Conservation (phyloP, 2,888 invertebrate species). For the Embidobia sp. region DNA sequence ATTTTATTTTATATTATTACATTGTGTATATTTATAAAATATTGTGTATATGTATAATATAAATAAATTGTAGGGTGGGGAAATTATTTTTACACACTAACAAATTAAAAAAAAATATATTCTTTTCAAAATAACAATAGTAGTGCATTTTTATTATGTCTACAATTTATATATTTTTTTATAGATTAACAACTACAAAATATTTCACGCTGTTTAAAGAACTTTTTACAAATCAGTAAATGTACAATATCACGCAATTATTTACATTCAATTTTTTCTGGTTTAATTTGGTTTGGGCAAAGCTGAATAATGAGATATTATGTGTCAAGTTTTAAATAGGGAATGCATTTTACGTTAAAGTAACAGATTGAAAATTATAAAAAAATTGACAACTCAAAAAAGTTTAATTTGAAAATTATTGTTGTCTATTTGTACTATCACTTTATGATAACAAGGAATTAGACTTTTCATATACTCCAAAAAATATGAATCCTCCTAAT, state of each 20-base stretch:
- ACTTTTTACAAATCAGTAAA: background rate
- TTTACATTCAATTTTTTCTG: too few species aligned
- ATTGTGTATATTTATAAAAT: constrained; percentile 12
- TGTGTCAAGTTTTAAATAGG: too few species aligned
- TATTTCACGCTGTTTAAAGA: background rate
- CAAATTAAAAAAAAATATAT: constrained; percentile 22
- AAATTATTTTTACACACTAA: constrained; percentile 23
- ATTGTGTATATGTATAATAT: constrained; percentile 5
- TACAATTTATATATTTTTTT: background rate
- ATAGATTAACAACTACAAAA: background rate
- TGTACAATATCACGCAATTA: too few species aligned
- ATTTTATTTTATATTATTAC: too few species aligned
- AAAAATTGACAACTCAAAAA: too few species aligned
- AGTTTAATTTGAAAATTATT: too few species aligned
- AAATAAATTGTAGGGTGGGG: background rate
- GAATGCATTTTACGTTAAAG: too few species aligned
- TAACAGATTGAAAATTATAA: too few species aligned
- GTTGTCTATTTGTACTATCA: background rate
- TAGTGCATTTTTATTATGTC: background rate
- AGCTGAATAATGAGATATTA: too few species aligned
- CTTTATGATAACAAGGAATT: constrained; percentile 5
- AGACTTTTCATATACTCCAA: constrained; percentile 92
- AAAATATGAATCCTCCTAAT: constrained; percentile 96
- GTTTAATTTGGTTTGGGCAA: too few species aligned
- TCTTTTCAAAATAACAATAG: constrained; percentile 11